These are phyloP conservation scores for Carpatolechia fugitivella DNA, from an alignment of 2,888 invertebrate species.

Conservation along the genomic window DNA sequence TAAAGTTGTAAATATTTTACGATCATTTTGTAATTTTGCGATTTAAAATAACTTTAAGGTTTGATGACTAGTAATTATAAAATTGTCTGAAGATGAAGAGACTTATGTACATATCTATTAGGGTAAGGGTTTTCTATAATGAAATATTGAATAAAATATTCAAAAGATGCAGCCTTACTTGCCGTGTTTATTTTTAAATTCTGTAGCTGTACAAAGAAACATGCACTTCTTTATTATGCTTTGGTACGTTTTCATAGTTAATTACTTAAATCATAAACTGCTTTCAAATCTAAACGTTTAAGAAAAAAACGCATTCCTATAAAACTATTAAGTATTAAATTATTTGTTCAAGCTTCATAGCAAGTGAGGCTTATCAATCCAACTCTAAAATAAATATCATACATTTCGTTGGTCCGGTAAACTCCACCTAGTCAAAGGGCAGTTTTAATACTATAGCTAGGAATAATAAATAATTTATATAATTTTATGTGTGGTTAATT, in stretches of 20 bases:
- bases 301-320: no score
- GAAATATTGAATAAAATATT: conserved; percentile 23
- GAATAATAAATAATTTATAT: conserved; percentile 56
- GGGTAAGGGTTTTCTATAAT: conserved; percentile 56
- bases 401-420: conserved; percentile 43
- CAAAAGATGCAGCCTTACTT: conserved; percentile 29
- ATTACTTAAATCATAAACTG: no score
- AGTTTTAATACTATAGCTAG: conserved; percentile 68
- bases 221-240: background rate
- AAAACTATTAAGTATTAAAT: background rate
- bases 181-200: conserved; percentile 22
- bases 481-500: conserved; percentile 56
- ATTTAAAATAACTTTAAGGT: conserved; percentile 68
- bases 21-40: conserved; percentile 69
- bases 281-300: no score
- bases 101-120: conserved; percentile 78
- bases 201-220: background rate
- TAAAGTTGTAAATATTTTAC: conserved; percentile 77
- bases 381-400: conserved; percentile 20
- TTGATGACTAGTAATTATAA: conserved; percentile 64
- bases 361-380: conserved; percentile 8
- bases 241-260: no score
- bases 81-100: conserved; percentile 60
- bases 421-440: conserved; percentile 73
- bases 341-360: background rate